Evolutionary conservation across 2,797 vertebrate species (phyloP), one percentile per base, ranked within the genome.

Genomic region (Balearica regulorum): DNA sequence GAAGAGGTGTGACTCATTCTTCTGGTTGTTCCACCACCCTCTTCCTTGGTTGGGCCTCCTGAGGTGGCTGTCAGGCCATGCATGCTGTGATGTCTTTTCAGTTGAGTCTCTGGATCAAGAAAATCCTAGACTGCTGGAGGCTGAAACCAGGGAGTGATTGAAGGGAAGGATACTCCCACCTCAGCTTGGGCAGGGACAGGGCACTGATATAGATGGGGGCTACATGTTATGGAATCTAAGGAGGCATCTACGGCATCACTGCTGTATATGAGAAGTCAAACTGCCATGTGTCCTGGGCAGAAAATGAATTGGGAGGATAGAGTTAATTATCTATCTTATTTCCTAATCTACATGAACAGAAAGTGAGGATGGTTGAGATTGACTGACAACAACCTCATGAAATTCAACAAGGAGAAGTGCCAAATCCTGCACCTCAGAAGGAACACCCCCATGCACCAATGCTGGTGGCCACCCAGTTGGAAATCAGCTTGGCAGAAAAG

Each of bases 1-100:
- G 51, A 60, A 87, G 28, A 46, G 73, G 28, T n/a, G 70, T 89
- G 91, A 96, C 26, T 96, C 90, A 87, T 87, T 95, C 29, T 78
- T 54, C 64, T 93, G 68, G 5, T 58, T 57, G 5, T 58, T 89
- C 71, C 39, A 69, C 26, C 55, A 28, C 4, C 9, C 10, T 66
- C 17, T 22, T 26, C 37, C 24, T 48, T 68, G 58, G 8, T 14
- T 69, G 60, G 26, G 15, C 43, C 29, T 66, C 51, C 51, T 78
- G 44, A 54, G 33, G 4, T 73, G 62, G 6, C 9, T 75, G 9
- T 25, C 20, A 65, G 28, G 19, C 24, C 12, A 4, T 1, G 10
- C 1, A 7, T 69, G 58, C 31, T 82, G n/a, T 28, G 26, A 19
- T 72, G 7, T 33, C n/a, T 84, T 41, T 33, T 73, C 26, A 5